Base-by-base conservation (phyloP, 2,113 vertebrate genomes). In the Poicephalus meyeri region DNA sequence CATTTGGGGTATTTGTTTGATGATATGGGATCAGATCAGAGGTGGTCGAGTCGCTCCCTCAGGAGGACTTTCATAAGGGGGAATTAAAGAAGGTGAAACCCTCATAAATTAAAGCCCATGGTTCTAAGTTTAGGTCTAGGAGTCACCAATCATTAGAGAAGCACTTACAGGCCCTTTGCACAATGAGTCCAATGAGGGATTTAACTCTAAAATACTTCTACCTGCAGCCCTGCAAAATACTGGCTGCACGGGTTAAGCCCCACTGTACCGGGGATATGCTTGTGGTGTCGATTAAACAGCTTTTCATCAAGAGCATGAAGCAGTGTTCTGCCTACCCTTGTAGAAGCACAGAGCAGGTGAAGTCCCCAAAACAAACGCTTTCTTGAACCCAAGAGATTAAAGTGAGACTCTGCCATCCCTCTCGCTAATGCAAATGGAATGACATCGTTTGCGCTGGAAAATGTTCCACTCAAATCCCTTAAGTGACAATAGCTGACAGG, bases 1-100 rank as follows among this genome's bases (percentile, higher is more conserved):
- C 97, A 98, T 97, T 97, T 97, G 91, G 96, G 96, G 95, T 95
- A 90, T 95, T 74, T 89, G 65, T 71, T 94, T 95, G 89, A 84
- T 47, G 93, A 95, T 80, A 95, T 44, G 88, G 64, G 42, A 92
- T 63, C 94, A 52, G 85, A 84, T 52, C 61, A 24, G 86, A 96
- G 89, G 73, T 72, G 96, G 88, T 56, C 91, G 61, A 65, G 84
- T 92, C 95, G 44, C 52, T 66, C 78, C 56, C 65, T 85, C 41
- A 13, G 68, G 70, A 77, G 66, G 41, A 60, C 47, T 86, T 91
- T 80, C 87, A 89, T n/a, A 81, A 47, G 68, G 80, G 80, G 87
- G 96, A 89, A 93, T 93, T 93, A 93, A 97, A 95, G 82, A 85
- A 86, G 93, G 93, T 86, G 77, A 90, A 94, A 91, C 78, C 86